Evolutionary conservation across 2,797 vertebrate species (phyloP).

Genomic region (Eulemur mongoz): DNA sequence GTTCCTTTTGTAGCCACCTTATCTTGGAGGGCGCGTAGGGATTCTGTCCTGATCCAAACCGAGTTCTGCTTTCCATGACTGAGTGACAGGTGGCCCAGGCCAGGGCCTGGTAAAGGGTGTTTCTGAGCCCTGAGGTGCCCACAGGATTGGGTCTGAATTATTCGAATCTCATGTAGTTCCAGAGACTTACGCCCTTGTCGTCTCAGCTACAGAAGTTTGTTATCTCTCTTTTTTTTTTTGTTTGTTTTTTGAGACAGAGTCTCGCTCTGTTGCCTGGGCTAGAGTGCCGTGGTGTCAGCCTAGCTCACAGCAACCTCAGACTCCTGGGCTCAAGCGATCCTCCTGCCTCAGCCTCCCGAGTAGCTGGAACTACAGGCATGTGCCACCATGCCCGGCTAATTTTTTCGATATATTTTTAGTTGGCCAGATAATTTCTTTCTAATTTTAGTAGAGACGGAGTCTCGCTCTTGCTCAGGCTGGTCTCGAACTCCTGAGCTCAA

Average conservation of each 20-base stretch:
- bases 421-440: too few relatives aligned
- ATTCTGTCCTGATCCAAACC: background rate
- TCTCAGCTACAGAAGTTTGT: background rate
- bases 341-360: too few relatives aligned
- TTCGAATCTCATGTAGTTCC: background rate
- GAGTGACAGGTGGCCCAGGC: background rate
- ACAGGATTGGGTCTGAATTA: background rate
- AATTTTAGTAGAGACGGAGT: too few relatives aligned
- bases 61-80: background rate
- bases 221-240: background rate
- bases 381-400: rapidly evolving
- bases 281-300: too few relatives aligned
- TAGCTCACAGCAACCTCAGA: too few relatives aligned
- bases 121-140: background rate
- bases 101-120: background rate
- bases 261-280: too few relatives aligned
- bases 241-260: too few relatives aligned
- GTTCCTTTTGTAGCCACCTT: background rate
- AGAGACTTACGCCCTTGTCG: background rate
- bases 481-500: too few relatives aligned
- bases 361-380: too few relatives aligned
- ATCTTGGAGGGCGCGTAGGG: background rate
- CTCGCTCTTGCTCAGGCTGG: too few relatives aligned
- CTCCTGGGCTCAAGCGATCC: too few relatives aligned
- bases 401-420: too few relatives aligned